These are phyloP conservation scores for Falco cherrug DNA, from an alignment of 2,797 vertebrate genomes.

Conservation along the genomic window DNA sequence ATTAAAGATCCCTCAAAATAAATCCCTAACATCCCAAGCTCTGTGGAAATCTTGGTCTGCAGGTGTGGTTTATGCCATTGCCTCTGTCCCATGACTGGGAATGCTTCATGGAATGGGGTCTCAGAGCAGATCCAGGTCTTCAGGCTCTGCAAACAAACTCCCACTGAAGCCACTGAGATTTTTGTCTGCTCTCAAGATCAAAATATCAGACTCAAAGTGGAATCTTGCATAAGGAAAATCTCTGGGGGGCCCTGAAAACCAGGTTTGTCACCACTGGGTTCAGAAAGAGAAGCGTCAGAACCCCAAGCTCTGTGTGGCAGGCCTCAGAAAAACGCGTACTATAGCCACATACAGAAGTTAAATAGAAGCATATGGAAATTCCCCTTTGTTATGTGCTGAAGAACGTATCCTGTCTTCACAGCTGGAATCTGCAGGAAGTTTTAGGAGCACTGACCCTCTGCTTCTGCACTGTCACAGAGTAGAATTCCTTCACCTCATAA, in stretches of 20 bases:
- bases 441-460: not conserved
- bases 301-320: not conserved
- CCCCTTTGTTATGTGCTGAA: not conserved
- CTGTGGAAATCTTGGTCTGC: not conserved
- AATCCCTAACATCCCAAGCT: not conserved
- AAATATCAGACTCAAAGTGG: not conserved
- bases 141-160: not conserved
- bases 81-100: not conserved
- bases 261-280: not conserved
- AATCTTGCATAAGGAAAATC: not conserved
- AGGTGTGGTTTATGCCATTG: not conserved
- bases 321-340: not conserved
- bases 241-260: not conserved
- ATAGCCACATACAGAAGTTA: not conserved
- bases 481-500: constrained; percentile 36
- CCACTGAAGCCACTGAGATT: not conserved
- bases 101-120: not conserved
- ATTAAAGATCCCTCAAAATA: constrained; percentile 8
- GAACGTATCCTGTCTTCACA: not conserved
- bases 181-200: not conserved
- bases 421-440: constrained; percentile 21
- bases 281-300: not conserved
- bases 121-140: not conserved
- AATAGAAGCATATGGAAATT: constrained; percentile 38
- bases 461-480: constrained; percentile 9